Percentiles rank a stretch among this genome's conserved stretches.
These are phyloP conservation scores for Drosophila miranda DNA, from an alignment of 1,140 invertebrate genomes.

Conservation along the genomic window DNA sequence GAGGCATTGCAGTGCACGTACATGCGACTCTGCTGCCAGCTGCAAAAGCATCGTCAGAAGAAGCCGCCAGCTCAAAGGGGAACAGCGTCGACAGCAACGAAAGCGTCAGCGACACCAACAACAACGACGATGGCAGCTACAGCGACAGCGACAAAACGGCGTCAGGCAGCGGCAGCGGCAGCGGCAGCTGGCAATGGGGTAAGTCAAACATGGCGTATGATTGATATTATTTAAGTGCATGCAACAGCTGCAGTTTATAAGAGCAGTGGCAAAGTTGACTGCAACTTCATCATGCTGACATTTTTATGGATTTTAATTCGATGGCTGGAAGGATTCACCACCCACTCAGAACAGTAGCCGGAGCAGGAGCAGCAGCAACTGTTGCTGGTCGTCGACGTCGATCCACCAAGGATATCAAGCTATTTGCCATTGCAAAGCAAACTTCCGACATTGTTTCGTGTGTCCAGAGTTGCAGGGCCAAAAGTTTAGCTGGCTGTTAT, in stretches of 20 bases:
- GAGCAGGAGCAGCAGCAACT: constrained; percentile 2
- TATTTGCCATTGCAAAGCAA: constrained; percentile 41
- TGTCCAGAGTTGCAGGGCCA: constrained; percentile 20
- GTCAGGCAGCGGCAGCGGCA: constrained; percentile 24
- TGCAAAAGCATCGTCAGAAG: constrained; percentile 49
- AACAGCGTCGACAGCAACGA: constrained; percentile 8
- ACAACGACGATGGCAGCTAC: constrained; percentile 13
- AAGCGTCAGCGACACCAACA: constrained; percentile 20
- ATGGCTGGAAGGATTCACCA: constrained; percentile 19
- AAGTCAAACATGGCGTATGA: constrained; percentile 65
- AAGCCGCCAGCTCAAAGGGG: constrained; percentile 10
- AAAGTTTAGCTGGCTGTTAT: constrained; percentile 61
- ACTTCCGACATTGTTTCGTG: constrained; percentile 58
- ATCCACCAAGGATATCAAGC: constrained; percentile 24
- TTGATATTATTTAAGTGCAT: constrained; percentile 59
- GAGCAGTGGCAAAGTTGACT: constrained; percentile 24
- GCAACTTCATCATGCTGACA: constrained; percentile 47
- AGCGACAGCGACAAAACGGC: constrained; percentile 32
- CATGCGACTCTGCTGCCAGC: constrained; percentile 86
- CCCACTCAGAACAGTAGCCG: background rate
- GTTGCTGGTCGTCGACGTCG: constrained; percentile 16
- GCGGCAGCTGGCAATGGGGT: constrained; percentile 47
- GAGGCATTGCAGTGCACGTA: constrained; percentile 88
- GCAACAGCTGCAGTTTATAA: constrained; percentile 23
- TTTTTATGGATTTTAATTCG: constrained; percentile 69